A percentile compares a stretch with the other conserved stretches of the same genome.
Conservation (phyloP, 2,797 vertebrate species). For the Oreochromis grahami region DNA sequence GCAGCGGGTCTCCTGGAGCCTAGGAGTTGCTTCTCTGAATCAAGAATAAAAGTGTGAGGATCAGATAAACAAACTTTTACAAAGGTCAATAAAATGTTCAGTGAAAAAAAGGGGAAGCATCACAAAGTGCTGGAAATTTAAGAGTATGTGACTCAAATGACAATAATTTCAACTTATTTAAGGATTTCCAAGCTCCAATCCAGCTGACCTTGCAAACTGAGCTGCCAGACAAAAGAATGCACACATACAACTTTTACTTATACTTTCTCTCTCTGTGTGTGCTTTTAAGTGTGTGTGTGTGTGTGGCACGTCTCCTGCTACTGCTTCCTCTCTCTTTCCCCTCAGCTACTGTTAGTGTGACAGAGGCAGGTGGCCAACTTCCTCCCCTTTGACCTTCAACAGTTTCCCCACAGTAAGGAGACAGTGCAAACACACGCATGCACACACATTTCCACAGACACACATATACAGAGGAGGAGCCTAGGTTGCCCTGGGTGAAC, state of each 20-base stretch:
- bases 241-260: not conserved
- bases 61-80: conserved; percentile 21
- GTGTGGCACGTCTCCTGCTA: not conserved
- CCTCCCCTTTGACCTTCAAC: conserved; percentile 77
- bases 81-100: conserved; percentile 13
- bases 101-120: not conserved
- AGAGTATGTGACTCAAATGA: not conserved
- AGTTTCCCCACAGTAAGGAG: conserved; percentile 62
- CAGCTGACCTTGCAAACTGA: conserved; percentile 1
- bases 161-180: not conserved
- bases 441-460: conserved; percentile 15
- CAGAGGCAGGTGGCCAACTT: conserved; percentile 79
- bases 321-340: conserved; percentile 53
- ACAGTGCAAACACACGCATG: conserved; percentile 38
- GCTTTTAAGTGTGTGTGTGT: not conserved
- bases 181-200: not conserved
- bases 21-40: conserved; percentile 28
- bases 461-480: conserved; percentile 64
- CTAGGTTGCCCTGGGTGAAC: conserved; percentile 75
- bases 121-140: not conserved
- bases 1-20: not conserved
- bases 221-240: not conserved
- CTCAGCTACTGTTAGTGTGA: conserved; percentile 61
- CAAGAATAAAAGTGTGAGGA: conserved; percentile 10
- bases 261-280: not conserved